A percentile compares a stretch with the other conserved stretches of the same genome.
Evolutionary conservation across 2,888 invertebrate species (phyloP).

Genomic region (Apocheima hispidaria): DNA sequence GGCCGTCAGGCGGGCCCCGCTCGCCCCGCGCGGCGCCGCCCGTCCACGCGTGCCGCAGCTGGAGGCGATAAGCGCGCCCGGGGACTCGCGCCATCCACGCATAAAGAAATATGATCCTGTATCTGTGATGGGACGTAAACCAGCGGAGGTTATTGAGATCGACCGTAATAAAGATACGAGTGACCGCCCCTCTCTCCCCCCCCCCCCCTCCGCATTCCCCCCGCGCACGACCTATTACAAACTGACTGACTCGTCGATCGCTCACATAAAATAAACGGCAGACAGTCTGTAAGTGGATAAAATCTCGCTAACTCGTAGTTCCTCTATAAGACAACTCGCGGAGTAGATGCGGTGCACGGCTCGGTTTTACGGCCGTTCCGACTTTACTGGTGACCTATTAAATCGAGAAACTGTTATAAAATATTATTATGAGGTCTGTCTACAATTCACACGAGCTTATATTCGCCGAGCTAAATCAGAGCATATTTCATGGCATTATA

Average conservation of each 20-base stretch:
- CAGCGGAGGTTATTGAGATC: constrained; percentile 49
- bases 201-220: constrained; percentile 32
- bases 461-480: constrained; percentile 21
- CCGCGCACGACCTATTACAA: constrained; percentile 20
- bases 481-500: constrained; percentile 20
- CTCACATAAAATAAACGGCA: constrained; percentile 57
- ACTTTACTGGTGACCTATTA: constrained; percentile 45
- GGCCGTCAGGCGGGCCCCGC: neutral
- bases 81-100: constrained; percentile 23
- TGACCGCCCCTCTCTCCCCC: constrained; percentile 38
- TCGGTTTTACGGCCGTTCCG: constrained; percentile 53
- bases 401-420: constrained; percentile 42
- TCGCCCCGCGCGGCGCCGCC: constrained; percentile 10
- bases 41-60: too few relatives aligned
- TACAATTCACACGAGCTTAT: constrained; percentile 28
- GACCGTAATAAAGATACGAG: constrained; percentile 61
- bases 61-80: constrained; percentile 30
- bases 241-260: constrained; percentile 38
- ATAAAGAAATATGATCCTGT: constrained; percentile 49
- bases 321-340: constrained; percentile 47
- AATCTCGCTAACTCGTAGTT: constrained; percentile 59
- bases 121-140: constrained; percentile 54
- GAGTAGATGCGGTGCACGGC: constrained; percentile 50
- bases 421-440: constrained; percentile 40
- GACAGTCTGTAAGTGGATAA: constrained; percentile 56